phyloP scores from a whole-genome alignment of 2,113 vertebrate species.

The Tringa solitaria region DNA sequence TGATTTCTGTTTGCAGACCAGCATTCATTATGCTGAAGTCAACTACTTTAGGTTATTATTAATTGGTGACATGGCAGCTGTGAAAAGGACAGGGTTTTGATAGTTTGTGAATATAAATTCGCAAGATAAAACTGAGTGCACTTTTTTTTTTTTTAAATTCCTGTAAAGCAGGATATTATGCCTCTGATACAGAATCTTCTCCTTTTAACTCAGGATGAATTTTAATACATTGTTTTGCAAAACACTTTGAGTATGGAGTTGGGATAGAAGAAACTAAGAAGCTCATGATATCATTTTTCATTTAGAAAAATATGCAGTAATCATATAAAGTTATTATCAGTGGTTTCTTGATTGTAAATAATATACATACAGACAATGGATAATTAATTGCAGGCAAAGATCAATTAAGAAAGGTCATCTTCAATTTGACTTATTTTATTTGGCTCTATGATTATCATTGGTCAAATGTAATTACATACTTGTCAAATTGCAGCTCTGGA shows the following conservation, averaged over 20 bases:
- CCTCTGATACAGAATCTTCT: background rate
- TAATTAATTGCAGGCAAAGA: background rate
- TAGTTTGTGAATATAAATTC: background rate
- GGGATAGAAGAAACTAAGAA: background rate
- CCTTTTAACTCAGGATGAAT: background rate
- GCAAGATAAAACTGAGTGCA: background rate
- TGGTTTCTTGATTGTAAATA: background rate
- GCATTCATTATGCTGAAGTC: background rate
- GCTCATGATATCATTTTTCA: background rate
- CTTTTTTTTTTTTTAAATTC: background rate
- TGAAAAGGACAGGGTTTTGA: background rate
- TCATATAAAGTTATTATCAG: background rate
- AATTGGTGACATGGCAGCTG: background rate
- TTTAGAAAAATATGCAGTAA: background rate
- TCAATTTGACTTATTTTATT: background rate
- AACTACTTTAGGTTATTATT: background rate
- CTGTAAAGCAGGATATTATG: background rate
- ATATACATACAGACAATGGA: background rate
- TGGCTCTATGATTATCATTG: background rate
- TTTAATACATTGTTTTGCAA: background rate
- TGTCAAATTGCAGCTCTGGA: background rate
- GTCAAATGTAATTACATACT: background rate
- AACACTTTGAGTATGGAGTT: background rate
- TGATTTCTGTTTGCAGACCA: background rate
- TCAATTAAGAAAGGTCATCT: background rate